A percentile compares a stretch with the other conserved stretches of the same genome.
Conservation (phyloP, 2,888 invertebrate genomes). For the Mythimna impura region DNA sequence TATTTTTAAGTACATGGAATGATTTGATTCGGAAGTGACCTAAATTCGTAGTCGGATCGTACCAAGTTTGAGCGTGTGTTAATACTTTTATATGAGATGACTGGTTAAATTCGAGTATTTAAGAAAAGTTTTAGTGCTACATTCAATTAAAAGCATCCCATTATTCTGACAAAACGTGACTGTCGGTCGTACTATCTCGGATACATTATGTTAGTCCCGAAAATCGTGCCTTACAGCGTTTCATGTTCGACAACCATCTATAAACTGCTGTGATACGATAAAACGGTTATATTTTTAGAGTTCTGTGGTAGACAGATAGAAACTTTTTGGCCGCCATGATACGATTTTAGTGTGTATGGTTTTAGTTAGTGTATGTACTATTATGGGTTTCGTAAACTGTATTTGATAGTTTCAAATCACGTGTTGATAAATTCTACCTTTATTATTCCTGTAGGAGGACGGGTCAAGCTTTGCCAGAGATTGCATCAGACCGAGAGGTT, state of each 20-base stretch:
- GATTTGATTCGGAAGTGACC: too few species aligned
- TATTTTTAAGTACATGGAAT: too few species aligned
- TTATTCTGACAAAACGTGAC: constrained; percentile 40
- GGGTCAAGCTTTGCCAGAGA: too few species aligned
- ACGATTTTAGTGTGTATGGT: not conserved
- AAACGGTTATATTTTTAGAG: constrained; percentile 45
- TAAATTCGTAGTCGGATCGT: too few species aligned
- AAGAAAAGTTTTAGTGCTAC: not conserved
- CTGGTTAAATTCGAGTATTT: not conserved
- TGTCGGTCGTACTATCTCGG: constrained; percentile 16
- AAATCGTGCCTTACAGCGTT: constrained; percentile 32
- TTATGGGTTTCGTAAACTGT: too few species aligned
- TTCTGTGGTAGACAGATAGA: constrained; percentile 3
- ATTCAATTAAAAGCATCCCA: not conserved
- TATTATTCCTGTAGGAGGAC: too few species aligned
- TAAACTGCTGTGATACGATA: constrained; percentile 42
- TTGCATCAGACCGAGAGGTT: too few species aligned
- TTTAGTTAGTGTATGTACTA: not conserved
- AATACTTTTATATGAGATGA: too few species aligned
- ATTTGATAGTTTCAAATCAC: too few species aligned
- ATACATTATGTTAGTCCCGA: constrained; percentile 30
- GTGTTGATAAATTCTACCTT: too few species aligned
- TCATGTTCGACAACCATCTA: constrained; percentile 54
- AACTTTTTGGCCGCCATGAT: constrained; percentile 8
- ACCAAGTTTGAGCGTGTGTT: too few species aligned